A percentile compares a stretch with the other conserved stretches of the same genome.
These are phyloP conservation scores for Acropternis orthonyx DNA, from an alignment of 2,797 vertebrate species.

Conservation along the genomic window DNA sequence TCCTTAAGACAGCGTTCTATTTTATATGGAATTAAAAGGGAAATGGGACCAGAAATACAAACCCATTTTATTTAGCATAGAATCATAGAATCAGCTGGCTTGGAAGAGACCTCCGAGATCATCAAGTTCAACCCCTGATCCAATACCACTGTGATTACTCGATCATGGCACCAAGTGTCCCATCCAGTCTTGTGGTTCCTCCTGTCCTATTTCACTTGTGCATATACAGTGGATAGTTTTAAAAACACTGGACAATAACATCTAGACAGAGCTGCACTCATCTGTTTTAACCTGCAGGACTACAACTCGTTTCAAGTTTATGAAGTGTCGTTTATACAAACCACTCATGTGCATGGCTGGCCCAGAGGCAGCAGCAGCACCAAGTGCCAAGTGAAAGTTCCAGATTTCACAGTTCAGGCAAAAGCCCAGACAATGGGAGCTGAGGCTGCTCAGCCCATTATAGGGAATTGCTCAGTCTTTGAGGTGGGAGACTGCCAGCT, in stretches of 20 bases:
- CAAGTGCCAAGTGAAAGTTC: not conserved
- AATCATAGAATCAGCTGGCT: not conserved
- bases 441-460: conserved; percentile 6
- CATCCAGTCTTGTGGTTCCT: not conserved
- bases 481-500: not conserved
- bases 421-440: not conserved
- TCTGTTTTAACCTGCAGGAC: not conserved
- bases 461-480: not conserved
- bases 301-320: not conserved
- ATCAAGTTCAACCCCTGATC: too few relatives aligned
- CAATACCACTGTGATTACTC: too few relatives aligned
- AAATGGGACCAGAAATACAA: not conserved
- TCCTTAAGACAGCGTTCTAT: not conserved
- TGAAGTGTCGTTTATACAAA: not conserved
- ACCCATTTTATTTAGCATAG: not conserved
- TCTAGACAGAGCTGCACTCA: not conserved
- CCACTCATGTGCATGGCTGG: not conserved
- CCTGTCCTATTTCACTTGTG: not conserved
- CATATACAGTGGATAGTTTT: not conserved
- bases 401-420: not conserved
- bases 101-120: too few relatives aligned
- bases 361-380: not conserved
- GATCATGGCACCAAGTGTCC: too few relatives aligned
- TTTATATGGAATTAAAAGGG: not conserved
- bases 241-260: not conserved